phyloP scores from a whole-genome alignment of 2,113 vertebrate genomes.

The Psilopogon haemacephalus region DNA sequence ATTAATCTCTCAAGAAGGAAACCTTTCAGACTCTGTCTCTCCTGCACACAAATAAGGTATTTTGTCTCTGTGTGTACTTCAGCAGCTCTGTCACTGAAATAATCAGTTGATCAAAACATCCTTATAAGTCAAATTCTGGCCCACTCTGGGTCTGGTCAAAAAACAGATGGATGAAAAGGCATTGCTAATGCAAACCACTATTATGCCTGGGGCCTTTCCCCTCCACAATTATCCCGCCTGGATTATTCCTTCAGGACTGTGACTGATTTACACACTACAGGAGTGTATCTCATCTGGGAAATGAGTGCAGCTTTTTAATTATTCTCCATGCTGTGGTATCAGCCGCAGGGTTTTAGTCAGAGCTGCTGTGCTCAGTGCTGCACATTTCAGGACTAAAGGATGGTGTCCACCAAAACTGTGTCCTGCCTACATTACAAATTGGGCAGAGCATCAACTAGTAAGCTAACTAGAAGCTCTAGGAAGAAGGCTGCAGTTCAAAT shows the following conservation, averaged over 20 bases:
- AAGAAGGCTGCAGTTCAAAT: not conserved
- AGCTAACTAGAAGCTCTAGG: not conserved
- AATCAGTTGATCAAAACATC: slow-evolving; percentile 58
- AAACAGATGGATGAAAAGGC: slow-evolving; percentile 65
- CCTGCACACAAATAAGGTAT: slow-evolving; percentile 39
- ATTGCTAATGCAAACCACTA: slow-evolving; percentile 56
- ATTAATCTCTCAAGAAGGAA: slow-evolving; percentile 19
- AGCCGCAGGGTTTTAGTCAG: not conserved
- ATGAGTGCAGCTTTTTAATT: slow-evolving; percentile 29
- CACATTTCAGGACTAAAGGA: not conserved
- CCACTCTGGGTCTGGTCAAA: slow-evolving; percentile 53
- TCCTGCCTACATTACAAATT: not conserved
- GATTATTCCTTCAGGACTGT: slow-evolving; percentile 58
- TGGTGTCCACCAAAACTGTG: not conserved
- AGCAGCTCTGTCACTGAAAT: slow-evolving; percentile 26
- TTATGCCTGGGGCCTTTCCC: slow-evolving; percentile 54
- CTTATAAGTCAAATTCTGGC: slow-evolving; percentile 50
- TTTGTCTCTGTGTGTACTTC: slow-evolving; percentile 20
- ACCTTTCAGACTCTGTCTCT: slow-evolving; percentile 13
- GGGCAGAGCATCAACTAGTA: not conserved
- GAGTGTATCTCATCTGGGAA: slow-evolving; percentile 44
- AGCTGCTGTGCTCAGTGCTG: not conserved
- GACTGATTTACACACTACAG: slow-evolving; percentile 65
- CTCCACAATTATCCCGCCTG: slow-evolving; percentile 43
- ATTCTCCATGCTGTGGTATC: not conserved